Conservation (phyloP, 2,113 vertebrate species). For the Nothobranchius kuhntae region DNA sequence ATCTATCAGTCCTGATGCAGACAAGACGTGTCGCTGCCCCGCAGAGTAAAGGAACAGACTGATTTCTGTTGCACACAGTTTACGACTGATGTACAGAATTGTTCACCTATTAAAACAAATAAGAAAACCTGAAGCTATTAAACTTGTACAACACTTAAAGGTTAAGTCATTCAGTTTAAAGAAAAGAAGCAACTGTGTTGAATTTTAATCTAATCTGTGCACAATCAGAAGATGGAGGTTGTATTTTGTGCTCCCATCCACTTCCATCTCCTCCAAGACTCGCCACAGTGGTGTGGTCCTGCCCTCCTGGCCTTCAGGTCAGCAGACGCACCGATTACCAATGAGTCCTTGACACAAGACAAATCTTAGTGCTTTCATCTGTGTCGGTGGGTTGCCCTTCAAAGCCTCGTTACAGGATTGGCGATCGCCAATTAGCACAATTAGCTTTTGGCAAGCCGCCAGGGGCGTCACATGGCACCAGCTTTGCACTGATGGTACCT, state of each 20-base stretch:
- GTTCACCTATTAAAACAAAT: neutral
- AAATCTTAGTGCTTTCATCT: constrained; percentile 86
- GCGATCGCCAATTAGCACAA: constrained; percentile 85
- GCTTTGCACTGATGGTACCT: constrained; percentile 80
- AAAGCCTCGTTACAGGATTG: constrained; percentile 87
- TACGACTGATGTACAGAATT: neutral
- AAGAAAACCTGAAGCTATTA: neutral
- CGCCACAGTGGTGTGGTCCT: constrained; percentile 54
- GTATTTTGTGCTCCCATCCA: constrained; percentile 16
- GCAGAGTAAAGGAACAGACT: constrained; percentile 1
- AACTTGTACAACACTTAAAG: neutral
- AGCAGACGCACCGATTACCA: constrained; percentile 81
- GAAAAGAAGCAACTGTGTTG: neutral
- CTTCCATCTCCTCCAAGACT: constrained; percentile 39
- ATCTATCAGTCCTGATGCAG: constrained; percentile 53
- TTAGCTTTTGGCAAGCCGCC: constrained; percentile 82
- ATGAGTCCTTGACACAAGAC: constrained; percentile 80
- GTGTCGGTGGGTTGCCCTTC: constrained; percentile 82
- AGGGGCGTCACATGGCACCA: constrained; percentile 81
- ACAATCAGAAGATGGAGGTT: constrained; percentile 4
- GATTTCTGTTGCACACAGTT: constrained; percentile 4
- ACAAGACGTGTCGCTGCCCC: constrained; percentile 32
- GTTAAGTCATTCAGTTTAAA: no score
- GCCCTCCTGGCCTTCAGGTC: constrained; percentile 79
- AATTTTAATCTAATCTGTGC: constrained; percentile 23